These are phyloP conservation scores for Antedon bifida DNA, from an alignment of 35 echinoderm and acorn worm species.

Conservation along the genomic window DNA sequence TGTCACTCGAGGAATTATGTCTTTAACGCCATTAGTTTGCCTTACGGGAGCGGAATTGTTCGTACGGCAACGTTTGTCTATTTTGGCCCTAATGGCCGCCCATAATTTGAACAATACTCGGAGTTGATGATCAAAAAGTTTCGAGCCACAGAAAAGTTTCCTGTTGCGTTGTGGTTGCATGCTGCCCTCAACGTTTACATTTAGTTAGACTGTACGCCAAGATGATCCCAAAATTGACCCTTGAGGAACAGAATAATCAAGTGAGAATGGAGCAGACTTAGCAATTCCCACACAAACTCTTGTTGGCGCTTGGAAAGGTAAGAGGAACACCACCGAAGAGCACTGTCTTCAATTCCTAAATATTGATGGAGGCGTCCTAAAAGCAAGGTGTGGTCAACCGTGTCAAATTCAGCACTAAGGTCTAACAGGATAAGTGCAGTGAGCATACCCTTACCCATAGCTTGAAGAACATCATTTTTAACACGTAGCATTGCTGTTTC, in stretches of 20 bases:
- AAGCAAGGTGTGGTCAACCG: conserved; percentile 32
- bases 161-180: no score
- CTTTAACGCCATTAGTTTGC: no score
- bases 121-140: no score
- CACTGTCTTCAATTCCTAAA: conserved; percentile 3
- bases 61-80: no score
- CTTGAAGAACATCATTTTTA: conserved; percentile 34
- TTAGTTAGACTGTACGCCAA: no score
- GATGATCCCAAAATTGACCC: background rate
- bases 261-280: background rate
- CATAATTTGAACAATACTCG: no score
- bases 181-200: no score
- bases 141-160: no score
- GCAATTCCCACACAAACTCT: background rate
- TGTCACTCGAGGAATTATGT: no score
- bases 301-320: conserved; percentile 14
- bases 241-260: background rate
- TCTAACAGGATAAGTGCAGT: conserved; percentile 33
- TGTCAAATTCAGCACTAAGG: conserved; percentile 37
- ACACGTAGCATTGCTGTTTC: conserved; percentile 35
- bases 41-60: no score
- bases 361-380: conserved; percentile 12
- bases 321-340: conserved; percentile 18
- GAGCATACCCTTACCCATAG: conserved; percentile 19
- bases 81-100: no score